These are phyloP conservation scores for Enteromius treurensis DNA, from an alignment of 2,797 vertebrate species.

Conservation along the genomic window DNA sequence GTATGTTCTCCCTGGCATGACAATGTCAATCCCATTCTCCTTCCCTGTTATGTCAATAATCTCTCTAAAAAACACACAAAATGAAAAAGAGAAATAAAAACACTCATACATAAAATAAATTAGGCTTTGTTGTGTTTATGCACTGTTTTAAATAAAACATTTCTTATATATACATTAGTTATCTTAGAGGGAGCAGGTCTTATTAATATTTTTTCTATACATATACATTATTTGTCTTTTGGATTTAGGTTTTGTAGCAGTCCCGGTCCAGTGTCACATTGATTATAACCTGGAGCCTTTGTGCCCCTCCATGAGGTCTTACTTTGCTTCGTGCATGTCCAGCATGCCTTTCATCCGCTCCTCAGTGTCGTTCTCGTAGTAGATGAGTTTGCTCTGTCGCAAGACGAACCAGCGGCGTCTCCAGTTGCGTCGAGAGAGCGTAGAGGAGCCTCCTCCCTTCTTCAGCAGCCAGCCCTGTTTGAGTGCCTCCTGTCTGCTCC, in stretches of 20 bases:
- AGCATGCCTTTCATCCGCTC: constrained; percentile 93
- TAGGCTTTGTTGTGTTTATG: not conserved
- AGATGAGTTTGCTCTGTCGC: constrained; percentile 92
- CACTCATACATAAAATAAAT: not conserved
- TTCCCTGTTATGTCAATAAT: constrained; percentile 92
- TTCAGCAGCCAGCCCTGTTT: constrained; percentile 98
- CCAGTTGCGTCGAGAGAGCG: constrained; percentile 95
- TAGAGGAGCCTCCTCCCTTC: constrained; percentile 95
- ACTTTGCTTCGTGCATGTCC: constrained; percentile 90
- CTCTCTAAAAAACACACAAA: constrained; percentile 77
- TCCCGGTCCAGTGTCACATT: not conserved
- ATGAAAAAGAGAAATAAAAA: constrained; percentile 9
- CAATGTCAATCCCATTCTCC: constrained; percentile 92
- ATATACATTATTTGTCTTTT: not conserved
- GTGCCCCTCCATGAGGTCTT: constrained; percentile 59
- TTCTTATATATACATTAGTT: not conserved
- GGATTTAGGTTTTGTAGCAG: not conserved
- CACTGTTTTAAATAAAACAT: not conserved
- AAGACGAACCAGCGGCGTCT: constrained; percentile 97
- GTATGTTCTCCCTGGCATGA: constrained; percentile 89
- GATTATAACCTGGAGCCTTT: not conserved
- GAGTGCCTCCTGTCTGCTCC: constrained; percentile 95
- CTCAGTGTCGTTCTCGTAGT: constrained; percentile 95
- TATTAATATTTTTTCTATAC: not conserved
- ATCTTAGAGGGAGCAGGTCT: not conserved